A percentile compares a stretch with the other conserved stretches of the same genome.
Evolutionary conservation across 2,113 vertebrate species (phyloP).

Genomic region (Sminthopsis crassicaudata): DNA sequence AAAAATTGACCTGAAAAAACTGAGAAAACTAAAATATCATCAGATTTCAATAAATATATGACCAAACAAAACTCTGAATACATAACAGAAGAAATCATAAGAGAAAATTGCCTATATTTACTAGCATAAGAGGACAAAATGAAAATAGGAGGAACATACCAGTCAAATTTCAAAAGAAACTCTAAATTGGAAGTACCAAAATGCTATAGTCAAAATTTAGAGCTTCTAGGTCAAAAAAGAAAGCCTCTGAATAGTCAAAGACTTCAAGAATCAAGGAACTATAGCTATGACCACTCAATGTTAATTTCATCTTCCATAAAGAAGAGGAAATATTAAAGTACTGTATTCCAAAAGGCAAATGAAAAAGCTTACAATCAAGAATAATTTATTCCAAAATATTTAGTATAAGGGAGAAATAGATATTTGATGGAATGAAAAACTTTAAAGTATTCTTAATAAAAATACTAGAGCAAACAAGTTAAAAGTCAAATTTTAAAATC

Average conservation of each 20-base stretch:
- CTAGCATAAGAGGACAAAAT: background rate
- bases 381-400: background rate
- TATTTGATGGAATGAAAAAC: background rate
- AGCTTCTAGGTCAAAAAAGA: background rate
- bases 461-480: background rate
- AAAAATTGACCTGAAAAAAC: background rate
- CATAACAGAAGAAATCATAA: background rate
- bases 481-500: background rate
- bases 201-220: background rate
- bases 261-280: background rate
- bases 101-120: background rate
- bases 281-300: background rate
- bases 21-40: background rate
- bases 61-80: background rate
- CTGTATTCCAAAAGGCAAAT: background rate
- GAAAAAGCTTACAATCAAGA: background rate
- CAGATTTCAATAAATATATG: background rate
- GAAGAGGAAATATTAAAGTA: background rate
- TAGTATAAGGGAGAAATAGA: background rate
- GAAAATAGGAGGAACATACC: background rate
- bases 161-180: background rate
- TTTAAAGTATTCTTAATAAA: background rate
- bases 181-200: background rate
- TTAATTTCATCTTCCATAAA: background rate
- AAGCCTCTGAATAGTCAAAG: background rate